These are phyloP conservation scores for Cotesia glomerata DNA, from an alignment of 1,140 invertebrate genomes.

Conservation along the genomic window DNA sequence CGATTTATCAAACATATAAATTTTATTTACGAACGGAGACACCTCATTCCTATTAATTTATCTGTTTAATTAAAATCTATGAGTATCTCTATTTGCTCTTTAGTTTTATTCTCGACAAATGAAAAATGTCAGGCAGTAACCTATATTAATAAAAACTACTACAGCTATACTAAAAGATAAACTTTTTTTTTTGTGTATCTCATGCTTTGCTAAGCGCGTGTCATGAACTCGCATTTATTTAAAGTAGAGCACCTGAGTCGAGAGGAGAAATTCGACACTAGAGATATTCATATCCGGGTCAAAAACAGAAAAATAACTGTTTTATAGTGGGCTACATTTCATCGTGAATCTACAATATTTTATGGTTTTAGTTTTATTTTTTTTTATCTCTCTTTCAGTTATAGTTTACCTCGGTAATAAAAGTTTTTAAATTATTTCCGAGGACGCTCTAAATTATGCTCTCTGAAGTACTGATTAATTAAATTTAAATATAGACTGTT, in stretches of 20 bases:
- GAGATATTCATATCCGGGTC: neutral
- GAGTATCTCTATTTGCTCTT: neutral
- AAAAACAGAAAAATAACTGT: neutral
- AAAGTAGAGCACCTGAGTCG: neutral
- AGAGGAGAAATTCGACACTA: slow-evolving; percentile 2
- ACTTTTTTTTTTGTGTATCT: neutral
- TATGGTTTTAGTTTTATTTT: neutral
- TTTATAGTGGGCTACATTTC: neutral
- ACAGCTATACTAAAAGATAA: neutral
- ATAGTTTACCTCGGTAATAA: no score
- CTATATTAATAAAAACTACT: slow-evolving; percentile 23
- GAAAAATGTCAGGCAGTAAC: slow-evolving; percentile 19
- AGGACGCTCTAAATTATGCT: no score
- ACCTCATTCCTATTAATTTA: neutral
- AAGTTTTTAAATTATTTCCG: no score
- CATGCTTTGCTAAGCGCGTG: neutral
- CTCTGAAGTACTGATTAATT: no score
- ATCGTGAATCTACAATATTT: neutral
- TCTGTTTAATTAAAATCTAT: neutral
- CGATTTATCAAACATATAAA: neutral
- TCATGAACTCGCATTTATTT: slow-evolving; percentile 22
- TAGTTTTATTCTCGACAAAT: neutral
- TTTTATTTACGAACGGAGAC: neutral
- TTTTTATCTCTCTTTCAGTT: neutral
- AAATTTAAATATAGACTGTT: no score